Evolutionary conservation across 2,888 invertebrate species (phyloP).

Genomic region (Sesia apiformis): DNA sequence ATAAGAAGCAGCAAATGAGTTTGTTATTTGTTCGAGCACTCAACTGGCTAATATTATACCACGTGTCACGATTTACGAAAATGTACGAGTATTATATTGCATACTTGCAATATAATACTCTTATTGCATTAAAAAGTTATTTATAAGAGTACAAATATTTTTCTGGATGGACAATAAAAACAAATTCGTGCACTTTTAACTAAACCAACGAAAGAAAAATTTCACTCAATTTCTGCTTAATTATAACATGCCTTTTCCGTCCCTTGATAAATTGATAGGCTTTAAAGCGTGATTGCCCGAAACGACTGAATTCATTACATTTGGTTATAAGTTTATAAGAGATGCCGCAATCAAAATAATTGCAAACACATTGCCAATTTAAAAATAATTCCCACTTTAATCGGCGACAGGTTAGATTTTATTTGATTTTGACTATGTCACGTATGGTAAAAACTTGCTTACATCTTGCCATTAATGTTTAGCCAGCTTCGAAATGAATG

Average conservation of each 20-base stretch:
- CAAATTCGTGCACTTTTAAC: not conserved
- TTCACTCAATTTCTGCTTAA: not conserved
- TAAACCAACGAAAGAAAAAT: not conserved
- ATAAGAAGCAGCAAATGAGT: too few relatives aligned
- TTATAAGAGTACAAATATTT: not conserved
- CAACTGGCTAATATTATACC: too few relatives aligned
- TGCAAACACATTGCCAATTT: not conserved
- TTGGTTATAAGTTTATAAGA: not conserved
- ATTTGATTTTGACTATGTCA: too few relatives aligned
- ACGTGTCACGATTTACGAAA: too few relatives aligned
- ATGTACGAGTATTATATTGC: too few relatives aligned
- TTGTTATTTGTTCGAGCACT: too few relatives aligned
- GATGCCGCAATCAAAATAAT: not conserved
- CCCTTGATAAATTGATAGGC: not conserved
- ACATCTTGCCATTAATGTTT: too few relatives aligned
- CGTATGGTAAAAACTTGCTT: too few relatives aligned
- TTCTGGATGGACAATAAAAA: not conserved
- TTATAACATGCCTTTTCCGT: not conserved
- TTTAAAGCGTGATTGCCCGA: not conserved
- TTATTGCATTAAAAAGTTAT: too few relatives aligned
- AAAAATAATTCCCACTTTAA: not conserved
- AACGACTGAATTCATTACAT: not conserved
- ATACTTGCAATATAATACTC: too few relatives aligned
- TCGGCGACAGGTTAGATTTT: not conserved
- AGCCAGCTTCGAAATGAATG: too few relatives aligned